Evolutionary conservation across 2,888 invertebrate species (phyloP).

Genomic region (Mesoligia furuncula): DNA sequence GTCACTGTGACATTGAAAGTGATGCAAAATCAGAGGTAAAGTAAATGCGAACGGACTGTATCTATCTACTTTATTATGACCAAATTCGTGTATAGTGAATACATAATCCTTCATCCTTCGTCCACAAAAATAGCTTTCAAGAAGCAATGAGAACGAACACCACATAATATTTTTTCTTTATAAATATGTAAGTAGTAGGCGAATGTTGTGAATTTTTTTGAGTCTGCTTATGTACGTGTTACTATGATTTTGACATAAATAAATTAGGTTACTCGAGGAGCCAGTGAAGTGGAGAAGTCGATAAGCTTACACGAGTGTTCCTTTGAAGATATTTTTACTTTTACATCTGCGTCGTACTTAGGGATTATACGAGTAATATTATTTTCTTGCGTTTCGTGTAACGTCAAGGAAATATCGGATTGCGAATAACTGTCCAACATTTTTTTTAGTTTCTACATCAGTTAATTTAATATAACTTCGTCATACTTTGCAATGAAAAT

Average conservation of each 20-base stretch:
- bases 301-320: slow-evolving; percentile 61
- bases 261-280: slow-evolving; percentile 63
- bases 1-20: not conserved
- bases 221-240: slow-evolving; percentile 31
- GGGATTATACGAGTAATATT: slow-evolving; percentile 38
- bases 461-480: not conserved
- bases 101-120: not conserved
- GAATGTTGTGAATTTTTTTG: slow-evolving; percentile 22
- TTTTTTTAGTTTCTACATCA: not conserved
- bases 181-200: slow-evolving; percentile 11
- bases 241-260: slow-evolving; percentile 56
- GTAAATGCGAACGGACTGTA: not conserved
- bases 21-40: not conserved
- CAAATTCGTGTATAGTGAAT: not conserved
- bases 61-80: not conserved
- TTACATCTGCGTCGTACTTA: slow-evolving; percentile 52
- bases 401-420: slow-evolving; percentile 17
- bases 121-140: not conserved
- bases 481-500: not conserved
- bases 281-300: slow-evolving; percentile 63
- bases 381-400: slow-evolving; percentile 46
- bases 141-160: not conserved
- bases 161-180: slow-evolving; percentile 12
- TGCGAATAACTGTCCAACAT: not conserved
- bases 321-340: slow-evolving; percentile 65